Evolutionary conservation across 2,888 invertebrate species (phyloP).

Genomic region (Chloroclysta siterata): DNA sequence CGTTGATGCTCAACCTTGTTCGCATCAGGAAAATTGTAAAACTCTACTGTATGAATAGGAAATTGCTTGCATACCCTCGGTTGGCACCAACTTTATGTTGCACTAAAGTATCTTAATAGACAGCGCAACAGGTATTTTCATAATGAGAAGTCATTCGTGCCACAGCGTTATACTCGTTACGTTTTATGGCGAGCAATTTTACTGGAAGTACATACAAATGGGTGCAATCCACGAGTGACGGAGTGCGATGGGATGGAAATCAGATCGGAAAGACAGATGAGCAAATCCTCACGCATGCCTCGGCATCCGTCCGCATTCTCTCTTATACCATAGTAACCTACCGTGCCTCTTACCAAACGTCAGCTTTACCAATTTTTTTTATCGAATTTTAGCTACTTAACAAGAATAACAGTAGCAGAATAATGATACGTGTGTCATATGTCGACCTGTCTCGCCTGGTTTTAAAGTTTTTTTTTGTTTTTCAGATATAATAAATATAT

Average conservation of each 20-base stretch:
- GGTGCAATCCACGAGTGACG: not conserved
- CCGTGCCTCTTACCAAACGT: too few species aligned
- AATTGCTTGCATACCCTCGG: slow-evolving; percentile 21
- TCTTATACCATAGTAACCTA: not conserved
- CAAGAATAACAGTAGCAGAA: too few species aligned
- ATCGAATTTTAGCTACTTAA: too few species aligned
- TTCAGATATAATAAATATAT: too few species aligned
- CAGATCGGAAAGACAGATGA: not conserved
- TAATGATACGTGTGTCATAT: too few species aligned
- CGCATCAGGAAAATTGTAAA: slow-evolving; percentile 17
- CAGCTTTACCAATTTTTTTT: too few species aligned
- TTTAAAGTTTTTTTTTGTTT: too few species aligned
- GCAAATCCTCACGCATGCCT: not conserved
- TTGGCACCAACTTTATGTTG: slow-evolving; percentile 18
- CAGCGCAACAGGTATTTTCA: slow-evolving; percentile 29
- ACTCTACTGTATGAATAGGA: slow-evolving; percentile 17
- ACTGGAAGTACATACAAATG: slow-evolving; percentile 2
- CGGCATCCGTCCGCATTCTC: not conserved
- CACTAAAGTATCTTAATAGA: slow-evolving; percentile 28
- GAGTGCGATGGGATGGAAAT: not conserved
- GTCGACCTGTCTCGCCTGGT: too few species aligned
- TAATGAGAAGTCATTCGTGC: slow-evolving; percentile 22
- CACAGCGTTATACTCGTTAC: slow-evolving; percentile 14
- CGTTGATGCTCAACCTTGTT: slow-evolving; percentile 10
- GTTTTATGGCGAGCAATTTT: slow-evolving; percentile 22